Conservation (phyloP, 2,113 vertebrate genomes). For the Dolichallabes microphthalmus region DNA sequence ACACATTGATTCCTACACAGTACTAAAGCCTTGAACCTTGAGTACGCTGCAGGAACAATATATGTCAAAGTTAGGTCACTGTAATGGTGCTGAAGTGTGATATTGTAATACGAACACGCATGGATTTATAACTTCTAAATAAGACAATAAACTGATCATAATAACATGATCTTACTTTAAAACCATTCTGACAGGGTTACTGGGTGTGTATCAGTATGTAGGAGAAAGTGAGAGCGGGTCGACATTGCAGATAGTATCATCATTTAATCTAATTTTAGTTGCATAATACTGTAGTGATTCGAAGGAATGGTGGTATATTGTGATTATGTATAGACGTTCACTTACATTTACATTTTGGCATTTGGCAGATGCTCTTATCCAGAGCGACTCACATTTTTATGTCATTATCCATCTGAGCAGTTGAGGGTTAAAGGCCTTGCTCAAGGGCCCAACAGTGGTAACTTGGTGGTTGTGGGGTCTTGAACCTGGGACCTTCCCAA, state of each 20-base stretch:
- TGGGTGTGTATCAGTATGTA: conserved; percentile 23
- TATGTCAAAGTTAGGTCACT: not conserved
- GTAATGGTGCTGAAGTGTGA: not conserved
- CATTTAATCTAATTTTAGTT: not conserved
- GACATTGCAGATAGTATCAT: not conserved
- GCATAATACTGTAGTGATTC: not conserved
- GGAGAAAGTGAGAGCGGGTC: not conserved
- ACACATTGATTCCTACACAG: not conserved
- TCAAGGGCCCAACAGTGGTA: too few relatives aligned
- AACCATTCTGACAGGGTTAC: not conserved
- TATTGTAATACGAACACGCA: not conserved
- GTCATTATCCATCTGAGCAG: too few relatives aligned
- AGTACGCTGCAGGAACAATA: not conserved
- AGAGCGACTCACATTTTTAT: too few relatives aligned
- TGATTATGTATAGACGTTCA: not conserved
- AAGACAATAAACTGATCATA: not conserved
- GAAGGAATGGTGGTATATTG: not conserved
- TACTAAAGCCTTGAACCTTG: not conserved
- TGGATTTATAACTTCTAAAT: not conserved
- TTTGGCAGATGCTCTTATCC: too few relatives aligned
- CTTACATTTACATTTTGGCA: too few relatives aligned
- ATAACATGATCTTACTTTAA: not conserved
- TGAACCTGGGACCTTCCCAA: too few relatives aligned
- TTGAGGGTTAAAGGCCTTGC: too few relatives aligned
- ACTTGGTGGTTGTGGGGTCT: too few relatives aligned